Conservation (phyloP, 1,140 invertebrate genomes). For the Hylaeus anthracinus region DNA sequence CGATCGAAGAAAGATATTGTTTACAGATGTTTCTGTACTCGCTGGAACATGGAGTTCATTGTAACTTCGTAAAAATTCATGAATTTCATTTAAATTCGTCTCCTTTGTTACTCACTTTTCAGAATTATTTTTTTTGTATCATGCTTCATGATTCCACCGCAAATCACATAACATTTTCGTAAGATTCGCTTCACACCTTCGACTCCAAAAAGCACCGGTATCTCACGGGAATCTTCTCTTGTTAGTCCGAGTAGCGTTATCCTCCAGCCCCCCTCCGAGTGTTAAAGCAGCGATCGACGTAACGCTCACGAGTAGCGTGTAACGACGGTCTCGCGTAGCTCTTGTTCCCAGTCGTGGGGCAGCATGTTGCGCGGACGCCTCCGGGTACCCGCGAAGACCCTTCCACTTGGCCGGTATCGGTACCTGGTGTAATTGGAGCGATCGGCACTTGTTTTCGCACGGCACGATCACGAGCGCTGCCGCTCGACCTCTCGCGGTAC, state of each 20-base stretch:
- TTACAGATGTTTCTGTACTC: neutral
- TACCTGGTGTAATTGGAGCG: slow-evolving; percentile 72
- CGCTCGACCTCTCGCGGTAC: slow-evolving; percentile 47
- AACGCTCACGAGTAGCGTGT: slow-evolving; percentile 54
- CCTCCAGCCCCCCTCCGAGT: too few species aligned
- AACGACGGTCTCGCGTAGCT: slow-evolving; percentile 48
- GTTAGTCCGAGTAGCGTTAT: neutral
- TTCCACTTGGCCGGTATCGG: slow-evolving; percentile 43
- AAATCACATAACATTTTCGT: too few species aligned
- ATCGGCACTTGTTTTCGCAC: slow-evolving; percentile 76
- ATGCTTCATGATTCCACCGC: too few species aligned
- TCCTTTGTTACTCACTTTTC: too few species aligned
- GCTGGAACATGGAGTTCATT: too few species aligned
- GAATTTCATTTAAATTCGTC: too few species aligned
- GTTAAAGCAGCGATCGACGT: slow-evolving; percentile 33
- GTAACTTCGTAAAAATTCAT: neutral
- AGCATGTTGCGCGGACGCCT: slow-evolving; percentile 52
- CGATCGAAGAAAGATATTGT: slow-evolving; percentile 21
- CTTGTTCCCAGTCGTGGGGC: slow-evolving; percentile 55
- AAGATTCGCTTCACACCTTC: too few species aligned
- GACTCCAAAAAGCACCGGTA: too few species aligned
- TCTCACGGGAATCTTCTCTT: too few species aligned
- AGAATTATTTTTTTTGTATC: too few species aligned
- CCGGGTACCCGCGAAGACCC: slow-evolving; percentile 49
- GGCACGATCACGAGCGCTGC: slow-evolving; percentile 67